These are phyloP conservation scores for Megamerina dolium DNA, from an alignment of 2,888 invertebrate species.

Conservation along the genomic window DNA sequence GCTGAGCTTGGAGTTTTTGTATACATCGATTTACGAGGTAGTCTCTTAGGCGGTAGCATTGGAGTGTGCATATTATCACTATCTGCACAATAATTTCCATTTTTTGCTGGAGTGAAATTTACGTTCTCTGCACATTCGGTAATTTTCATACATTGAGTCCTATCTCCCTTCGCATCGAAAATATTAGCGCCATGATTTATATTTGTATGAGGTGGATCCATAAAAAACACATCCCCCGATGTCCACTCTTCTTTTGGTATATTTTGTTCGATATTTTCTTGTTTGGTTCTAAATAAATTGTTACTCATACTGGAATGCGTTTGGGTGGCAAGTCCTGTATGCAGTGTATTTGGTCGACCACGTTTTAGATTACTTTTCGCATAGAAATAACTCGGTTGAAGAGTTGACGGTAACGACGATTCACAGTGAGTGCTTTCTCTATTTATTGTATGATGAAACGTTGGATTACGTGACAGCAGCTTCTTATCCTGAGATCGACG, in stretches of 20 bases:
- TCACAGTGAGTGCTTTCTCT: slow-evolving; percentile 33
- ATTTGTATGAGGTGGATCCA: slow-evolving; percentile 5
- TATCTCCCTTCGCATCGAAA: too few relatives aligned
- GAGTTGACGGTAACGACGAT: neutral
- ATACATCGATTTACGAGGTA: slow-evolving; percentile 15
- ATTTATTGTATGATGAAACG: too few relatives aligned
- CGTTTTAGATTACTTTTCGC: slow-evolving; percentile 54
- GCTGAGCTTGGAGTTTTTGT: slow-evolving; percentile 15
- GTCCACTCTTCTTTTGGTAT: slow-evolving; percentile 44
- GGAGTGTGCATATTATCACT: slow-evolving; percentile 23
- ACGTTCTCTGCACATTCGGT: too few relatives aligned
- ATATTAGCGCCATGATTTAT: too few relatives aligned
- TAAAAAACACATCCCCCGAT: slow-evolving; percentile 47
- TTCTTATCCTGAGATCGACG: slow-evolving; percentile 62
- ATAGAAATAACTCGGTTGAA: slow-evolving; percentile 39
- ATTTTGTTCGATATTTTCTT: too few relatives aligned
- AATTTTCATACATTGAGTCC: too few relatives aligned
- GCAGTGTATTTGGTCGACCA: slow-evolving; percentile 51
- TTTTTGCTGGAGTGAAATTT: too few relatives aligned
- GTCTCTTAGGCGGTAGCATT: slow-evolving; percentile 31
- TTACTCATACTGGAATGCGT: too few relatives aligned
- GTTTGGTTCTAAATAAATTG: too few relatives aligned
- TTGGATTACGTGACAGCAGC: slow-evolving; percentile 56
- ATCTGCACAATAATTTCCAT: too few relatives aligned
- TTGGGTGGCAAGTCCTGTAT: too few relatives aligned